Evolutionary conservation across 2,888 invertebrate genomes (phyloP), one percentile per base, ranked within the genome.

Genomic region (Phasia obesa): DNA sequence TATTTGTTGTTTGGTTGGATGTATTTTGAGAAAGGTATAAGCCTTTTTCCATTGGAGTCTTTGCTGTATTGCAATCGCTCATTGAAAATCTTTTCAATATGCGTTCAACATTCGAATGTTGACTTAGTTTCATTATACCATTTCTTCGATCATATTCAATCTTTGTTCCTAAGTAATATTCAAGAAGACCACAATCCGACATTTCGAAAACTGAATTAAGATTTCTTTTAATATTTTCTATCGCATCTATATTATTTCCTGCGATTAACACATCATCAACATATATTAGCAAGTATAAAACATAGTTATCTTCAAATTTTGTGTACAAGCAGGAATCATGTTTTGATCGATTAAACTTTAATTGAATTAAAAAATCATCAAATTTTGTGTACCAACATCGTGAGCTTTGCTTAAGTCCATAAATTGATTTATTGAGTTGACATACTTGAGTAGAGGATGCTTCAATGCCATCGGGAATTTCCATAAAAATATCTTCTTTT

Each of bases 31-130:
- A 23, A n/a, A 62, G 44, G n/a, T 25, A 62, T 25, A 62, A 25
- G 17, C 62, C 62, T n/a, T 62, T 62, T 62, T 62, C 25, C 62
- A 62, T 62, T 23, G 62, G 44, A 17, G 44, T 62, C 17, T 62
- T 62, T 17, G 44, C 17, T 47, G 47, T 6, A 47, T n/a, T 47
- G 19, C 38, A 55, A 4, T 55, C 55, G 7, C n/a, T 17, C 4
- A 31, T 31, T 19, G 3, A 57, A 27, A 17, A 31, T 31, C 17
- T 31, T 57, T 17, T n/a, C n/a, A 31, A 27, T 17, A 31, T 57
- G n/a, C 7, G 7, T 6, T 17, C 31, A n/a, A 57, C 19, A 31
- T 31, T 31, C 31, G 3, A 31, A 31, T 31, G 31, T 31, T 31
- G 31, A 17, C 15, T 19, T 7, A 57, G 17, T 35, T 57, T 31